Conservation (phyloP, 1,140 invertebrate species). For the Pseudomyrmex pallidus region DNA sequence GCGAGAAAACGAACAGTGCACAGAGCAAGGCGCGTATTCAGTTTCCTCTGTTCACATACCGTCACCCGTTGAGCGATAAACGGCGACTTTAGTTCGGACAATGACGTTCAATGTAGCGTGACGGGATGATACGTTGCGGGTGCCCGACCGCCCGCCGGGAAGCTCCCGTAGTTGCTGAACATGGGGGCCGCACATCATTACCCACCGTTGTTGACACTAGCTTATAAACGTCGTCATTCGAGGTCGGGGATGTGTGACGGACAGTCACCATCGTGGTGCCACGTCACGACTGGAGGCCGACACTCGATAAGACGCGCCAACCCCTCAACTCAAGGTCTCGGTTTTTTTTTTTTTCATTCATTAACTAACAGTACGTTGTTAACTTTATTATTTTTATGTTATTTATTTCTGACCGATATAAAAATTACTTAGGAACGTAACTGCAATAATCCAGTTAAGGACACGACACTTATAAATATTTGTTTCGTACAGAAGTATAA, state of each 20-base stretch:
- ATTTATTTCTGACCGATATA: not conserved
- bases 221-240: slow-evolving; percentile 82
- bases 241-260: slow-evolving; percentile 79
- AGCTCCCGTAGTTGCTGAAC: slow-evolving; percentile 69
- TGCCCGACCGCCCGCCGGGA: slow-evolving; percentile 77
- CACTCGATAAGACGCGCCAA: slow-evolving; percentile 56
- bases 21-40: slow-evolving; percentile 28
- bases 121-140: slow-evolving; percentile 81
- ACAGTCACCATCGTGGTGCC: slow-evolving; percentile 77
- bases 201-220: slow-evolving; percentile 81
- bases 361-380: slow-evolving; percentile 14
- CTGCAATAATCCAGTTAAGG: not conserved
- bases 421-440: not conserved
- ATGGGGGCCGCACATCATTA: slow-evolving; percentile 81
- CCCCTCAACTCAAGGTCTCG: not conserved
- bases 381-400: not conserved
- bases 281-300: slow-evolving; percentile 72
- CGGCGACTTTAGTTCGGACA: slow-evolving; percentile 79
- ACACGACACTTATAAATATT: not conserved
- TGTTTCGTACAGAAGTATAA: not conserved
- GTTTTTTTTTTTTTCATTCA: slow-evolving; percentile 13
- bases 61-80: slow-evolving; percentile 79
- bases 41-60: slow-evolving; percentile 55
- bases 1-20: slow-evolving; percentile 29
- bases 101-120: slow-evolving; percentile 83